Evolutionary conservation across 2,113 vertebrate genomes (phyloP).

Genomic region (Potamarius usumacintae): DNA sequence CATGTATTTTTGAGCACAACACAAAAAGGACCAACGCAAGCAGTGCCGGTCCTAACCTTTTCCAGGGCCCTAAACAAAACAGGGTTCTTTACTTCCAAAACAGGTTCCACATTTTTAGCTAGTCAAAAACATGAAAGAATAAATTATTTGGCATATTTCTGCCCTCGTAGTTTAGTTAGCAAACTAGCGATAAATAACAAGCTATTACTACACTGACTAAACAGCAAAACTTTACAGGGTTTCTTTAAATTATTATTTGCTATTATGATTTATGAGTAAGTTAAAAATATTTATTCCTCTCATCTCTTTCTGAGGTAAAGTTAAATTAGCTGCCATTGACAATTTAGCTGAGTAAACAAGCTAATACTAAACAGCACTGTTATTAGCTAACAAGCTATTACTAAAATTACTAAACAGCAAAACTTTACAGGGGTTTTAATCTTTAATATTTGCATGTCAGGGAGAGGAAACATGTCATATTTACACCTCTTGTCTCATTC

Average conservation of each 20-base stretch:
- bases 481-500: not conserved
- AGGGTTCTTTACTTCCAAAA: not conserved
- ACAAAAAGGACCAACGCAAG: constrained; percentile 18
- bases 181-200: not conserved
- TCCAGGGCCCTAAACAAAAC: not conserved
- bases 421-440: not conserved
- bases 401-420: not conserved
- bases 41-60: constrained; percentile 22
- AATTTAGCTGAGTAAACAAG: not conserved
- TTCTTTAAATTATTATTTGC: not conserved
- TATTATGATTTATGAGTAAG: not conserved
- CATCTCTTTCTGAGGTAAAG: not conserved
- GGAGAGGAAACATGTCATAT: not conserved
- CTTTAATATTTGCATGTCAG: not conserved
- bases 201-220: no score
- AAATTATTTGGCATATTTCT: not conserved
- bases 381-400: not conserved
- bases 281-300: not conserved
- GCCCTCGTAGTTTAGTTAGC: not conserved
- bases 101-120: not conserved
- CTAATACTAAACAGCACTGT: not conserved
- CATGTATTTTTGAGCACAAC: constrained; percentile 38
- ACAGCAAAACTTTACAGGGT: not conserved
- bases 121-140: not conserved
- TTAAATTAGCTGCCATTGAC: not conserved